These are phyloP conservation scores for Pipistrellus pipistrellus DNA, from an alignment of 2,797 vertebrate species.

Conservation along the genomic window DNA sequence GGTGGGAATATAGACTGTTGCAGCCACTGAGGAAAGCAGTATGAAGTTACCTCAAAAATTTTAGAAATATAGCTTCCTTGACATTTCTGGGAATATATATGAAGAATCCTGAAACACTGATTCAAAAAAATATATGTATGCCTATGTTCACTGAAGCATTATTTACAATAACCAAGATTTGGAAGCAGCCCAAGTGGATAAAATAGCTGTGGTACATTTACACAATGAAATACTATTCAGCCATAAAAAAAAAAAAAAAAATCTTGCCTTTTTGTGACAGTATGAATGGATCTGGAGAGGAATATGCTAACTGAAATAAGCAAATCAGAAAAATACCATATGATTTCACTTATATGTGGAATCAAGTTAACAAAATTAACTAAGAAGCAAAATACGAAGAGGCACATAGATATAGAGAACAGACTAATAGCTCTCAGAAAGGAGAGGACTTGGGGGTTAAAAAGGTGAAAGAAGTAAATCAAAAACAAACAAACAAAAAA, in stretches of 20 bases:
- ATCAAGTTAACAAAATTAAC: not conserved
- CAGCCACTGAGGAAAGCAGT: not conserved
- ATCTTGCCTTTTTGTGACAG: not conserved
- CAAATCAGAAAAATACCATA: not conserved
- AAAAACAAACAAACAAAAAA: not conserved
- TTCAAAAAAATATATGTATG: not conserved
- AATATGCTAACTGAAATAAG: not conserved
- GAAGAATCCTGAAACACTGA: not conserved
- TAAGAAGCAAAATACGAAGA: not conserved
- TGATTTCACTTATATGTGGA: not conserved
- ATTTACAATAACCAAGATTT: not conserved
- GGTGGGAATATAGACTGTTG: not conserved
- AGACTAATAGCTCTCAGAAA: not conserved
- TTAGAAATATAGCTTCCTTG: not conserved
- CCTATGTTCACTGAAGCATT: not conserved
- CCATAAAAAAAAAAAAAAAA: not conserved
- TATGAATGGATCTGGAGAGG: not conserved
- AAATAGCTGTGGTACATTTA: not conserved
- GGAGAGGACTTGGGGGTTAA: accelerated
- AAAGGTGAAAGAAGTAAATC: not conserved
- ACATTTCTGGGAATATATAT: not conserved
- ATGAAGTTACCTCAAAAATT: not conserved
- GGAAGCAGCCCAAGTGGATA: too few relatives aligned
- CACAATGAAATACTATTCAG: not conserved
- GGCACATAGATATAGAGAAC: not conserved